A percentile compares a stretch with the other conserved stretches of the same genome.
phyloP scores from a whole-genome alignment of 2,113 vertebrate genomes.

The Peromyscus maniculatus region DNA sequence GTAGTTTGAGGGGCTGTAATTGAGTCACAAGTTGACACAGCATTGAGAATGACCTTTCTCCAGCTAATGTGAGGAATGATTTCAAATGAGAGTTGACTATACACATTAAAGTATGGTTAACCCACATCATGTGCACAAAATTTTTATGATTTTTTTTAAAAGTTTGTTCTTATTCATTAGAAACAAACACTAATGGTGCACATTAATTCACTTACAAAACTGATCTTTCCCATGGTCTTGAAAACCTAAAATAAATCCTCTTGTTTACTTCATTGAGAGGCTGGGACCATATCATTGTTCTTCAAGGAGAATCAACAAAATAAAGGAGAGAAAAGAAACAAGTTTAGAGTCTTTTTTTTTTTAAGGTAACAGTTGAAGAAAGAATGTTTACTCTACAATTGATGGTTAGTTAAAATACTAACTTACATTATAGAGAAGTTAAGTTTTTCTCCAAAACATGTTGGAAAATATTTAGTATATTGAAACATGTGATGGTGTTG shows the following conservation, averaged over 20 bases:
- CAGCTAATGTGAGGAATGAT: not conserved
- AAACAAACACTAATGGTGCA: conserved; percentile 23
- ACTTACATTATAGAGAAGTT: not conserved
- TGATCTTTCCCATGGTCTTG: not conserved
- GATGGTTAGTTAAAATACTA: conserved; percentile 20
- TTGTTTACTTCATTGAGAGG: conserved; percentile 58
- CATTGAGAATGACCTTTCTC: not conserved
- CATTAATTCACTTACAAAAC: conserved; percentile 16
- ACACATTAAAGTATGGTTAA: not conserved
- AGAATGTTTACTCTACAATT: not conserved
- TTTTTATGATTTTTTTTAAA: not conserved
- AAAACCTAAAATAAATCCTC: conserved; percentile 55
- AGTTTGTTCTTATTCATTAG: not conserved
- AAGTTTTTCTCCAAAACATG: conserved; percentile 43
- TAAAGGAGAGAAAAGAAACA: not conserved
- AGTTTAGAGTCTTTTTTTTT: conserved; percentile 28
- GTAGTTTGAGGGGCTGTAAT: not conserved
- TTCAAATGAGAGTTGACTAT: not conserved
- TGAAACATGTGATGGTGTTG: not conserved
- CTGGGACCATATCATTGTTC: not conserved
- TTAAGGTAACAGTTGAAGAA: not conserved
- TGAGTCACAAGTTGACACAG: not conserved
- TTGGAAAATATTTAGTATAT: not conserved
- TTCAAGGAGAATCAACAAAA: conserved; percentile 36
- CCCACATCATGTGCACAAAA: too few species aligned